These are phyloP conservation scores for Arremon brunneinucha DNA, from an alignment of 2,797 vertebrate genomes.

Conservation along the genomic window DNA sequence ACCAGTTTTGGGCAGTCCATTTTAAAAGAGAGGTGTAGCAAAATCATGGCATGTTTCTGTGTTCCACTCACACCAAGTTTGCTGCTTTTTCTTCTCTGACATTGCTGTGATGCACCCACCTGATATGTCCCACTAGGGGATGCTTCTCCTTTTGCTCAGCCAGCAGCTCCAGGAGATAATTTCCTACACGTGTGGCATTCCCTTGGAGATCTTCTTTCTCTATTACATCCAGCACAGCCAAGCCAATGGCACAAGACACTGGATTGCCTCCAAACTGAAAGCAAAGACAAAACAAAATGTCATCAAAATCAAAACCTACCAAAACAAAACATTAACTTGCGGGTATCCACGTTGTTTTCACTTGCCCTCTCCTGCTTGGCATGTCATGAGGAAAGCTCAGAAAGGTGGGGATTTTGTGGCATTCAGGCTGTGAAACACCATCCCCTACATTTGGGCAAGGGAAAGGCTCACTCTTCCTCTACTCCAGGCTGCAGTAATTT, in stretches of 20 bases:
- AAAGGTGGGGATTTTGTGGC: neutral
- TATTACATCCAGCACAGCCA: constrained; percentile 91
- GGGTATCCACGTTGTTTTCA: neutral
- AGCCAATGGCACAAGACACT: constrained; percentile 92
- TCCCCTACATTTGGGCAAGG: neutral
- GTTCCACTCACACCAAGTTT: neutral
- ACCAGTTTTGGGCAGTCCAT: neutral
- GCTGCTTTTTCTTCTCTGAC: neutral
- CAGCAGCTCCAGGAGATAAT: constrained; percentile 82
- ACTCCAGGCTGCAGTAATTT: neutral
- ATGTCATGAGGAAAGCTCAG: neutral
- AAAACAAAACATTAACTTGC: neutral
- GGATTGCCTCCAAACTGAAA: constrained; percentile 96
- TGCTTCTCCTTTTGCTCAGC: constrained; percentile 86
- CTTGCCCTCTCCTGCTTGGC: neutral
- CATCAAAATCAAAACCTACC: neutral
- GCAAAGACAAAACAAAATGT: neutral
- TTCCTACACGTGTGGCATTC: constrained; percentile 87
- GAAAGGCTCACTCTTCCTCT: neutral
- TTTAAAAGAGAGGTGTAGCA: neutral
- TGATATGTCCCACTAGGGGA: constrained; percentile 88
- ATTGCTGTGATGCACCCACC: constrained; percentile 69
- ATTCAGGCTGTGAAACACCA: neutral
- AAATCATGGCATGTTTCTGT: neutral
- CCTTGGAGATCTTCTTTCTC: constrained; percentile 89